phyloP scores from a whole-genome alignment of 2,797 vertebrate species.

The Scolopax rusticola region DNA sequence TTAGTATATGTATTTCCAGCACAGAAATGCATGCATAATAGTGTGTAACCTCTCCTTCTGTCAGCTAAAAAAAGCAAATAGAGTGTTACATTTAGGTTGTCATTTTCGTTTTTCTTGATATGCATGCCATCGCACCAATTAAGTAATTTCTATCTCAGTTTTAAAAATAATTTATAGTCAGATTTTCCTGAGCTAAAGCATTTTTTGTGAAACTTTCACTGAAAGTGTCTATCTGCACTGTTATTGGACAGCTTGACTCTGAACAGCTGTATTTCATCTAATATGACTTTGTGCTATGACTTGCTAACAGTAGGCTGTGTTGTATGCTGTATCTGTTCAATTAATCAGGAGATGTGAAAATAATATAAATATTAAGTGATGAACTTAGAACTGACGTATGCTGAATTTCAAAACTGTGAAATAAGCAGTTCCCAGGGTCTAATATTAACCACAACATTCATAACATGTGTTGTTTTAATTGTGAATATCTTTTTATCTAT shows the following conservation, averaged over 20 bases:
- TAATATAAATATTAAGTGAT: constrained; percentile 14
- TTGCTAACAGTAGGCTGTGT: not conserved
- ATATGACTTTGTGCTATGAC: not conserved
- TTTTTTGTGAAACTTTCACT: not conserved
- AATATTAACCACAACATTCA: not conserved
- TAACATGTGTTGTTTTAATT: not conserved
- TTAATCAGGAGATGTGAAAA: not conserved
- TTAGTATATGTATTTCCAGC: not conserved
- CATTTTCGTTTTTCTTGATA: not conserved
- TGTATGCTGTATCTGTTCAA: fast-evolving
- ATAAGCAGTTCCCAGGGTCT: not conserved
- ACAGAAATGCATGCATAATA: not conserved
- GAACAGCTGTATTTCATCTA: not conserved
- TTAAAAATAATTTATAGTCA: not conserved
- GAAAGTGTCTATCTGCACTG: not conserved
- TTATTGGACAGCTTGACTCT: not conserved
- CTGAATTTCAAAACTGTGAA: constrained; percentile 25
- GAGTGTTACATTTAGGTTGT: not conserved
- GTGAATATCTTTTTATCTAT: not conserved
- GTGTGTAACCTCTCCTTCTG: not conserved
- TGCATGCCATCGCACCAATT: not conserved
- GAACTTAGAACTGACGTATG: not conserved
- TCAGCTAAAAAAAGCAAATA: not conserved
- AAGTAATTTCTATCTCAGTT: not conserved
- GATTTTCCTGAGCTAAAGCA: not conserved